These are phyloP conservation scores for Laterallus jamaicensis DNA, from an alignment of 2,113 vertebrate genomes.

Conservation along the genomic window DNA sequence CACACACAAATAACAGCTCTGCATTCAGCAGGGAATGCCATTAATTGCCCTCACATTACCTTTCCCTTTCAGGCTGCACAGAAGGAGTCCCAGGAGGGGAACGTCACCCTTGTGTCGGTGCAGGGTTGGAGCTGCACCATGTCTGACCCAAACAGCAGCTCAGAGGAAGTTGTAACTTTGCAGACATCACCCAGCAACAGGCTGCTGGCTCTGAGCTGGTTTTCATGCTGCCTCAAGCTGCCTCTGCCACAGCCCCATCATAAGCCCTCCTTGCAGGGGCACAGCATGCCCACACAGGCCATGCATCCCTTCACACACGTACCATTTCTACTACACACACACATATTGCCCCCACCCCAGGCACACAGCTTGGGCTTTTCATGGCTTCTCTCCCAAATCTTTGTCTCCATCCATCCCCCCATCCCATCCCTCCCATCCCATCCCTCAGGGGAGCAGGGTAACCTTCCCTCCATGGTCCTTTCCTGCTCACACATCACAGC, in stretches of 20 bases:
- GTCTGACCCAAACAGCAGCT: background rate
- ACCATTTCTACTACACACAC: background rate
- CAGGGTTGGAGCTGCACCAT: fast-evolving
- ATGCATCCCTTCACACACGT: fast-evolving
- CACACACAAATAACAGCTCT: background rate
- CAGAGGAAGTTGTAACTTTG: fast-evolving
- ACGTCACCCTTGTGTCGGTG: background rate
- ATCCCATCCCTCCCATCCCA: background rate
- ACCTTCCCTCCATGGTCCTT: background rate
- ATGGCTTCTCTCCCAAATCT: background rate
- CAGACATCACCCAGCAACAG: background rate
- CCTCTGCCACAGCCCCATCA: background rate
- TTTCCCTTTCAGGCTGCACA: slow-evolving; percentile 26
- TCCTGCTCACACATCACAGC: background rate
- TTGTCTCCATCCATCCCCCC: background rate
- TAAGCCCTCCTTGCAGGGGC: background rate
- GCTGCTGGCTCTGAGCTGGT: background rate
- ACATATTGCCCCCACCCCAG: background rate
- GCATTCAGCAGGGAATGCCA: background rate
- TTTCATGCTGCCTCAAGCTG: background rate
- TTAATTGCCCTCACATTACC: slow-evolving; percentile 14
- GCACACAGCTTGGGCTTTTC: background rate
- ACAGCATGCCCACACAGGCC: fast-evolving
- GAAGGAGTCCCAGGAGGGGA: background rate
- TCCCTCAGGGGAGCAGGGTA: background rate